Evolutionary conservation across 2,888 invertebrate genomes (phyloP), one percentile per base, ranked within the genome.

Genomic region (Mythimna loreyi): DNA sequence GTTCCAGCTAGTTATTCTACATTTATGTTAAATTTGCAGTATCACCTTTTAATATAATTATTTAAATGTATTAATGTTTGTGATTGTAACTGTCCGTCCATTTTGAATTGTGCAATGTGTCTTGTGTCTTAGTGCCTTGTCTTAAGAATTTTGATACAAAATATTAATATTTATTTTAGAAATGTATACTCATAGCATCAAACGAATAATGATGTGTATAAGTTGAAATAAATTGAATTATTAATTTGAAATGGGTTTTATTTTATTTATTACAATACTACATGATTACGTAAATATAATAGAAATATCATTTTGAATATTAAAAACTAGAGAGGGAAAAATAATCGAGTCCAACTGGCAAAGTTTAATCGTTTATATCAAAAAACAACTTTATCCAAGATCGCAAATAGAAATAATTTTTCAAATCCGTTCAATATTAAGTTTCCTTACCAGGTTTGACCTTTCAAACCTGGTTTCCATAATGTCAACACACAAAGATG

Each of bases 81-180:
- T 94, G 92, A 94, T 92, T 80, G 93, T 92, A 71, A 55, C 7
- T 87, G 91, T 92, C 94, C 94, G 94, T 94, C 94, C 94, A 90
- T 86, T 56, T 83, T 80, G n/a, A 56, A 78, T 16, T 36, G 92
- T 92, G 91, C 91, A 92, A 91, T 91, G 85, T 87, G 86, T 87
- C 81, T 65, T 74, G 23, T 6, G n/a, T 66, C 58, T 33, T 72
- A 83, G 88, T 90, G 89, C 88, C 87, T 91, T 80, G 63, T 76
- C 19, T 53, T 78, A 86, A 83, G 75, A 72, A 71, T 88, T 85
- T 90, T 86, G 72, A 85, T 83, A 85, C 59, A 58, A 73, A 86
- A 82, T 80, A 67, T 91, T 82, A 65, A 33, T 91, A 90, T 91
- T 89, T 92, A 92, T 90, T 88, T 82, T 83, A 78, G 73, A 66